A percentile compares a stretch with the other conserved stretches of the same genome.
Evolutionary conservation across 1,140 invertebrate species (phyloP).

Genomic region (Dendrolimus kikuchii): DNA sequence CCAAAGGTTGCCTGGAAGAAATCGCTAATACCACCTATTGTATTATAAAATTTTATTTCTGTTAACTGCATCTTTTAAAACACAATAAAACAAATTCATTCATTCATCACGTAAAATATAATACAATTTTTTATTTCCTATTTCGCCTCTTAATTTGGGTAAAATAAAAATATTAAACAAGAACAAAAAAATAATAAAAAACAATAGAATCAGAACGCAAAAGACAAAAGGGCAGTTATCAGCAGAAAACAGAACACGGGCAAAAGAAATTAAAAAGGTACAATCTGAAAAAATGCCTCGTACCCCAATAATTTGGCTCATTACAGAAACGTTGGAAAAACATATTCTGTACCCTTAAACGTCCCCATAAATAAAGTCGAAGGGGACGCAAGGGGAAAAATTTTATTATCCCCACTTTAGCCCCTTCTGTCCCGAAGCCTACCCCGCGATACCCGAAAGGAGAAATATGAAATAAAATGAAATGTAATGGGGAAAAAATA

Average conservation of each 20-base stretch:
- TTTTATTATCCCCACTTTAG: slow-evolving; percentile 57
- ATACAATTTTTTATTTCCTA: too few species aligned
- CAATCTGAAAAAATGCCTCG: slow-evolving; percentile 25
- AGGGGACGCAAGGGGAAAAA: slow-evolving; percentile 56
- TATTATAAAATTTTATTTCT: too few species aligned
- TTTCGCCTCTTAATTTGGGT: too few species aligned
- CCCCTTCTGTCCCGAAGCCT: slow-evolving; percentile 32
- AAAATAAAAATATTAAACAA: slow-evolving; percentile 11
- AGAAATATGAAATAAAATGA: slow-evolving; percentile 72
- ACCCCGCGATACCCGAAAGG: slow-evolving; percentile 39
- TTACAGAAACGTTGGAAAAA: slow-evolving; percentile 62
- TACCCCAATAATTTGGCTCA: slow-evolving; percentile 66
- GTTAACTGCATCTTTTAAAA: too few species aligned
- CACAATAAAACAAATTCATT: too few species aligned
- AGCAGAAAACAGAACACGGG: slow-evolving; percentile 30
- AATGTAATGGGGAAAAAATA: slow-evolving; percentile 71
- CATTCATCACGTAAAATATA: too few species aligned
- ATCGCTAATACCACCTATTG: too few species aligned
- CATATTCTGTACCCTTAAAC: slow-evolving; percentile 61
- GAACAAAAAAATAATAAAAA: slow-evolving; percentile 2
- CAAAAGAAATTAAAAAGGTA: slow-evolving; percentile 20
- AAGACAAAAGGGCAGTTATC: slow-evolving; percentile 49
- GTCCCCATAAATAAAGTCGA: slow-evolving; percentile 64
- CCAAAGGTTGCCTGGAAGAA: too few species aligned
- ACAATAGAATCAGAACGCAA: slow-evolving; percentile 17